phyloP scores from a whole-genome alignment of 2,113 vertebrate species.

The Bambusicola thoracicus region DNA sequence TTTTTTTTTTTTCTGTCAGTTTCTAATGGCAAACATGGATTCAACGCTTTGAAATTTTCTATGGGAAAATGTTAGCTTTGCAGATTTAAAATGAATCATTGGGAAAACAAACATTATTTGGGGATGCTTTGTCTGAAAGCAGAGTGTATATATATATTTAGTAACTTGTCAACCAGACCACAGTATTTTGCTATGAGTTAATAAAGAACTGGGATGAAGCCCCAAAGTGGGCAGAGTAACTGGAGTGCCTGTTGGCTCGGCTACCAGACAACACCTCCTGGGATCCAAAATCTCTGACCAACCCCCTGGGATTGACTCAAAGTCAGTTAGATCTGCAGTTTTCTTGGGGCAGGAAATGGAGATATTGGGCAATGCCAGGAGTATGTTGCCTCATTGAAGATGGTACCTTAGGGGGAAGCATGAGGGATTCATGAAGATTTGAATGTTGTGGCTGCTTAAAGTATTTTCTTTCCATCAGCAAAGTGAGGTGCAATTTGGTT shows the following conservation, averaged over 20 bases:
- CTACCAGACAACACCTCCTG: not conserved
- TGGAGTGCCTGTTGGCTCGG: not conserved
- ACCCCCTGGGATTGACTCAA: not conserved
- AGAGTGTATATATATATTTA: not conserved
- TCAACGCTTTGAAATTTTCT: slow-evolving; percentile 9
- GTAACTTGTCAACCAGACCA: not conserved
- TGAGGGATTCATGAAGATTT: not conserved
- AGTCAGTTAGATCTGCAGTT: not conserved
- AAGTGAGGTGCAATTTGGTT: not conserved
- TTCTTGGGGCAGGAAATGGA: fast-evolving
- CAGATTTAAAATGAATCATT: slow-evolving; percentile 10
- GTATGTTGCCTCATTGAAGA: fast-evolving
- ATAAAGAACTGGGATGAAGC: not conserved
- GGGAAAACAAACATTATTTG: not conserved
- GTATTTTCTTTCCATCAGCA: not conserved
- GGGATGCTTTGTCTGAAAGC: not conserved
- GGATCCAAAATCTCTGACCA: not conserved
- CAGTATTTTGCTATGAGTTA: not conserved
- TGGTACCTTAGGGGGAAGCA: not conserved
- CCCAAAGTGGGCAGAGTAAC: not conserved
- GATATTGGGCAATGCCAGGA: not conserved
- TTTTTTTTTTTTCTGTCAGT: not conserved
- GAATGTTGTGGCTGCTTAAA: not conserved
- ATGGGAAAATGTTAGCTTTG: slow-evolving; percentile 1
- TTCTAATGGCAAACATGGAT: slow-evolving; percentile 28